Percentiles rank a stretch among this genome's conserved stretches.
These are phyloP conservation scores for Chiloscyllium punctatum DNA, from an alignment of 2,797 vertebrate species.

Conservation along the genomic window DNA sequence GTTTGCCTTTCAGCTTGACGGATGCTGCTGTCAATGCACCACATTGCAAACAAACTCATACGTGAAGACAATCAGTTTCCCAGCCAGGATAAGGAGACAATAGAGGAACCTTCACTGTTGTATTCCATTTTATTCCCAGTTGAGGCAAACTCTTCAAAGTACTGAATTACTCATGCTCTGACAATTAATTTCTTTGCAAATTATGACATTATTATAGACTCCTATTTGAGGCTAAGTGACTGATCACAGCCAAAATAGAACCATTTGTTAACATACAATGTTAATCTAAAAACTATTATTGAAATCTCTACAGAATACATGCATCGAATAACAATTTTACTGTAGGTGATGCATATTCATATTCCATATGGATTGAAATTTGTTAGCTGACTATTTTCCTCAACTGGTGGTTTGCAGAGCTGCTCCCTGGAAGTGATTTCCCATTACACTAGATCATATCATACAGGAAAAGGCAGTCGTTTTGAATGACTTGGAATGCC, in stretches of 20 bases:
- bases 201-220: neutral
- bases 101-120: neutral
- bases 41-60: neutral
- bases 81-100: neutral
- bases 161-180: neutral
- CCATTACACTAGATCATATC: neutral
- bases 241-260: neutral
- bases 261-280: neutral
- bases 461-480: neutral
- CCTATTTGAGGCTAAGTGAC: neutral
- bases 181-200: neutral
- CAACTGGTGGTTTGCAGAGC: neutral
- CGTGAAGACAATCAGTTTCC: neutral
- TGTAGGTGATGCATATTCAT: neutral
- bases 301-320: neutral
- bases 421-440: neutral
- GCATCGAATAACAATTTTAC: neutral
- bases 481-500: neutral
- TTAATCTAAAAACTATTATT: constrained; percentile 21
- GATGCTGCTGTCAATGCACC: neutral
- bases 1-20: neutral
- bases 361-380: neutral
- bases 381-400: neutral
- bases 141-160: constrained; percentile 5
- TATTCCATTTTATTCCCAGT: neutral